Conservation (phyloP, 2,888 invertebrate genomes). For the Tipula vernalis region DNA sequence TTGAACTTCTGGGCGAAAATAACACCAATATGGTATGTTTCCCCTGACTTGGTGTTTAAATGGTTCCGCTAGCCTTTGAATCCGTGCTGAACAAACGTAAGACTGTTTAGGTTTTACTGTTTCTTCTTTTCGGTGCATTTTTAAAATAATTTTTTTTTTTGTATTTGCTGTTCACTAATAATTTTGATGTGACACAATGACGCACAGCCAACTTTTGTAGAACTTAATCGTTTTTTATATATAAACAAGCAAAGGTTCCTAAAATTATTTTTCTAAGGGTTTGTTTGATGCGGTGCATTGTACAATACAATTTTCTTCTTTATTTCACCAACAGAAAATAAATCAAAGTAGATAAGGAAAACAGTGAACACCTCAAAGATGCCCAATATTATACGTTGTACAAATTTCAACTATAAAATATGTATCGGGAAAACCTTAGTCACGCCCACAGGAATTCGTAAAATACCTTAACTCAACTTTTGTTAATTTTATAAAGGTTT, state of each 20-base stretch:
- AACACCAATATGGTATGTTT: not conserved
- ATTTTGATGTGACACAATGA: not conserved
- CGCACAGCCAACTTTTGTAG: not conserved
- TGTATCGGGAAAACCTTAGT: not conserved
- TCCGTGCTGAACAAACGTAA: not conserved
- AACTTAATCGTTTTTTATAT: not conserved
- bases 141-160: not conserved
- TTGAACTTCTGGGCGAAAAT: not conserved
- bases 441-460: not conserved
- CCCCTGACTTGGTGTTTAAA: not conserved
- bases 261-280: not conserved
- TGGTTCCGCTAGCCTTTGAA: not conserved
- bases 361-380: too few species aligned
- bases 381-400: not conserved
- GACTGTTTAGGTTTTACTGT: not conserved
- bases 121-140: not conserved
- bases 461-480: not conserved
- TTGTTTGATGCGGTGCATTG: too few species aligned
- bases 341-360: too few species aligned
- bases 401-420: not conserved
- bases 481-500: too few species aligned
- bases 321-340: too few species aligned
- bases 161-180: not conserved
- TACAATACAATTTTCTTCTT: too few species aligned
- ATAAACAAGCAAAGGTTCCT: not conserved